Conservation (phyloP, 2,797 vertebrate genomes). For the Scolopax bukidnonensis region DNA sequence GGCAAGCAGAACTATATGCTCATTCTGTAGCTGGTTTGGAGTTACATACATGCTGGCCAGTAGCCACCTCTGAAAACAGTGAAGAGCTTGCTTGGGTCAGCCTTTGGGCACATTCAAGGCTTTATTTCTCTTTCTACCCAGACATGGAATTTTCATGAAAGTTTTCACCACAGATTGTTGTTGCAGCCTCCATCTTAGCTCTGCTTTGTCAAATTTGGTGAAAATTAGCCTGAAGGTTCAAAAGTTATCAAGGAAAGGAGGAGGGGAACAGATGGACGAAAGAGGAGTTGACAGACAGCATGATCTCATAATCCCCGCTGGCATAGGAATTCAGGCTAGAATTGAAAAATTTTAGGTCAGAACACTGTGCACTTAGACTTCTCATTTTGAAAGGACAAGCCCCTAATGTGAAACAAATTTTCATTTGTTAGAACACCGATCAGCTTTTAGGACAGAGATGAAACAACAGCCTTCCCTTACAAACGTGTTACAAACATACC, state of each 20-base stretch:
- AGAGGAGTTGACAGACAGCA: conserved; percentile 56
- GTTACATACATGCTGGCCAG: neutral
- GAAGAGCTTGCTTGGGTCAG: neutral
- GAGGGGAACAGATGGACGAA: conserved; percentile 43
- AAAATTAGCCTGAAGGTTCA: conserved; percentile 50
- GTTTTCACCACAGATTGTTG: neutral
- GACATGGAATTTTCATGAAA: neutral
- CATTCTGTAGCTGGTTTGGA: neutral
- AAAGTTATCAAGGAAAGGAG: conserved; percentile 51
- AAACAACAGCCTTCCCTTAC: neutral
- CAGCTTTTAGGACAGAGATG: neutral
- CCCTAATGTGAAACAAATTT: conserved; percentile 26
- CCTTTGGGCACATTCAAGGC: neutral
- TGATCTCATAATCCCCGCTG: conserved; percentile 54
- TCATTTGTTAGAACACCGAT: neutral
- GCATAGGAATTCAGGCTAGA: conserved; percentile 45
- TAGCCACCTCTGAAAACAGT: neutral
- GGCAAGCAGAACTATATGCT: neutral
- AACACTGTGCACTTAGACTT: conserved; percentile 40
- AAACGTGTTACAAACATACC: neutral
- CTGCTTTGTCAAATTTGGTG: conserved; percentile 4
- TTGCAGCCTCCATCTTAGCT: neutral
- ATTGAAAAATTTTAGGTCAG: conserved; percentile 54
- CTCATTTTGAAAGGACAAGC: conserved; percentile 32
- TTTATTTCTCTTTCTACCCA: neutral